These are phyloP conservation scores for Struthidea cinerea DNA, from an alignment of 2,113 vertebrate species.

Conservation along the genomic window DNA sequence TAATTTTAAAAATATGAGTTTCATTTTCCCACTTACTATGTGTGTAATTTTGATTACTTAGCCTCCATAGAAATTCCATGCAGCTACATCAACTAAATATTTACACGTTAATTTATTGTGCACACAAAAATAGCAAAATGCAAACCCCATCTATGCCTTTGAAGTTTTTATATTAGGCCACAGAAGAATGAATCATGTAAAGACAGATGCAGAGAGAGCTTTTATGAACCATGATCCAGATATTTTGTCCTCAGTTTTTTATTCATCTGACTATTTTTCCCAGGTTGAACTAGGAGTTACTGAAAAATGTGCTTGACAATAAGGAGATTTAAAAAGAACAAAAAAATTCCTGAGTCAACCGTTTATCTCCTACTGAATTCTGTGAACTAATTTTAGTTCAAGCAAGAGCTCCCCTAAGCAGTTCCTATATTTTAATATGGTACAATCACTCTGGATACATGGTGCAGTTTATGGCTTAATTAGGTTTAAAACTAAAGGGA, in stretches of 20 bases:
- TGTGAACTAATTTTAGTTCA: constrained; percentile 62
- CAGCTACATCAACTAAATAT: constrained; percentile 13
- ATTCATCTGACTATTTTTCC: constrained; percentile 43
- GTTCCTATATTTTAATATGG: constrained; percentile 66
- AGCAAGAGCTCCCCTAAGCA: constrained; percentile 57
- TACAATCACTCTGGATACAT: background rate
- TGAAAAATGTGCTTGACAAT: constrained; percentile 58
- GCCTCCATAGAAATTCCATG: background rate
- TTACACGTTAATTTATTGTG: constrained; percentile 21
- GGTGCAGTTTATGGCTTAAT: constrained; percentile 1
- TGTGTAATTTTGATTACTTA: background rate
- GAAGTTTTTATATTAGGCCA: constrained; percentile 10
- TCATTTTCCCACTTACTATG: background rate
- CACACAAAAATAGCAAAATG: constrained; percentile 30
- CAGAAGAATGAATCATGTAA: constrained; percentile 27
- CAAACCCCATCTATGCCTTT: background rate
- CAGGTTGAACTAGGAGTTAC: constrained; percentile 31
- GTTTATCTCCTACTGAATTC: constrained; percentile 63
- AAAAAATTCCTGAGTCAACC: constrained; percentile 47
- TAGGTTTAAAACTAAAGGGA: background rate
- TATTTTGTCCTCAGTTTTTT: constrained; percentile 26
- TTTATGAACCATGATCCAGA: constrained; percentile 24
- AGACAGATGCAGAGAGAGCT: constrained; percentile 31
- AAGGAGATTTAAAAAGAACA: constrained; percentile 64
- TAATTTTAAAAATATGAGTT: constrained; percentile 10